These are phyloP conservation scores for Psylliodes chrysocephalus DNA, from an alignment of 2,888 invertebrate genomes.

Conservation along the genomic window DNA sequence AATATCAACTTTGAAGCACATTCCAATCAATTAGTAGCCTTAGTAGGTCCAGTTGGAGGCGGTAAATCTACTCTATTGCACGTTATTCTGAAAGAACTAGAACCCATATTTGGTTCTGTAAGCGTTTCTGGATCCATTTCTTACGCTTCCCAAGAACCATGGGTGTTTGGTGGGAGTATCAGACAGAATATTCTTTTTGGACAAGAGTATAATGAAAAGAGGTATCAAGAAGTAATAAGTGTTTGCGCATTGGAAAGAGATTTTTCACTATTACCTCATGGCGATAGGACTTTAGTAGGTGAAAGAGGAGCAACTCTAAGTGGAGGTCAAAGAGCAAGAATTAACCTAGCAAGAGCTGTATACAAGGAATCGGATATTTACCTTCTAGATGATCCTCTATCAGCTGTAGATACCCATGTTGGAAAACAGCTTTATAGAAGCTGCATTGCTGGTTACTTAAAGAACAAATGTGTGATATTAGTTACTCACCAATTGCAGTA, in stretches of 20 bases:
- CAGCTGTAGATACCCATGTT: conserved; percentile 90
- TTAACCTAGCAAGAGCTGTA: conserved; percentile 85
- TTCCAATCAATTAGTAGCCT: conserved; percentile 52
- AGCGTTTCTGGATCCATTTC: conserved; percentile 30
- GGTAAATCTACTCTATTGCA: conserved; percentile 70
- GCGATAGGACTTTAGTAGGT: conserved; percentile 82
- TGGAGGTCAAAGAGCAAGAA: conserved; percentile 86
- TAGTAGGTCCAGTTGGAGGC: conserved; percentile 74
- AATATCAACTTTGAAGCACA: conserved; percentile 33
- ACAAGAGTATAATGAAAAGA: conserved; percentile 72
- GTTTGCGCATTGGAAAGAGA: conserved; percentile 79
- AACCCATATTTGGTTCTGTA: conserved; percentile 69
- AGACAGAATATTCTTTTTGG: conserved; percentile 95
- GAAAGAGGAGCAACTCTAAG: conserved; percentile 67
- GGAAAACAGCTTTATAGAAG: conserved; percentile 87
- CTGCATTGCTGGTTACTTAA: conserved; percentile 73
- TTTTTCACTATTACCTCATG: conserved; percentile 77
- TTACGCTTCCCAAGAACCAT: conserved; percentile 82
- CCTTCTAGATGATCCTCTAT: conserved; percentile 87
- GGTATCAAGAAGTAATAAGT: conserved; percentile 73
- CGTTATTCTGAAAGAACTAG: conserved; percentile 75
- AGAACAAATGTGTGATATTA: conserved; percentile 75
- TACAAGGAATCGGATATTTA: conserved; percentile 87
- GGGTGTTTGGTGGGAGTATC: conserved; percentile 83
- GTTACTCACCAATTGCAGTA: conserved; percentile 80